Evolutionary conservation across 2,888 invertebrate species (phyloP), one percentile per base, ranked within the genome.

Genomic region (Synanthedon andrenaeformis): DNA sequence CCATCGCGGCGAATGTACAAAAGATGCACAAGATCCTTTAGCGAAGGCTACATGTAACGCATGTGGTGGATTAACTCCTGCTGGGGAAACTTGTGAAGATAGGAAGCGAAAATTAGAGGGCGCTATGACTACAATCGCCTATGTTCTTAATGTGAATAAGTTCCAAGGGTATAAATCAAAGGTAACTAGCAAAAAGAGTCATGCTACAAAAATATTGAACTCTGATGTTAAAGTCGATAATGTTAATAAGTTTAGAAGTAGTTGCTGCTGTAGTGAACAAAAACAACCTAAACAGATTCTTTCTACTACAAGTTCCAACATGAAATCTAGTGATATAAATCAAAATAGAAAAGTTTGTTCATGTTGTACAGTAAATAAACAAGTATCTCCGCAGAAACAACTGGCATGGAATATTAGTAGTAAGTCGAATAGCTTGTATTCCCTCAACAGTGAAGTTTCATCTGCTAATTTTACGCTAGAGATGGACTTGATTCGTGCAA

Each of bases 1-100:
- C 69, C 86, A 86, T 62, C 76, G 82, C 54, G 79, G 77, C 3
- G 63, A 64, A 5, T 82, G 84, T 60, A 78, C 79, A 10, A 70
- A 54, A 49, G 23, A 35, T 6, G 28, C 35, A 14, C 13, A 3
- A 52, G 35, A 45, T 23, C 12, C n/a, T 19, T n/a, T 6, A 49
- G 69, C 62, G 17, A 51, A 59, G 54, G 13, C 41, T n/a, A 56
- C 58, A 28, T 85, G 86, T 55, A 52, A 58, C 10, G 78, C 75
- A 12, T 86, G 86, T 54, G 75, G 74, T 49, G 84, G 84, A 10
- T 51, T 62, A 4, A 62, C 71, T 12, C 56, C 62, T 3, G 52
- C 57, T 23, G 79, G 78, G 13, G 66, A 75, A 14, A 81, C 82
- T 4, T 86, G 87, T 62, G 66, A 76, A 58, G 78, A 83, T 48